Evolutionary conservation across 2,113 vertebrate species (phyloP).

Genomic region (Uria lomvia): DNA sequence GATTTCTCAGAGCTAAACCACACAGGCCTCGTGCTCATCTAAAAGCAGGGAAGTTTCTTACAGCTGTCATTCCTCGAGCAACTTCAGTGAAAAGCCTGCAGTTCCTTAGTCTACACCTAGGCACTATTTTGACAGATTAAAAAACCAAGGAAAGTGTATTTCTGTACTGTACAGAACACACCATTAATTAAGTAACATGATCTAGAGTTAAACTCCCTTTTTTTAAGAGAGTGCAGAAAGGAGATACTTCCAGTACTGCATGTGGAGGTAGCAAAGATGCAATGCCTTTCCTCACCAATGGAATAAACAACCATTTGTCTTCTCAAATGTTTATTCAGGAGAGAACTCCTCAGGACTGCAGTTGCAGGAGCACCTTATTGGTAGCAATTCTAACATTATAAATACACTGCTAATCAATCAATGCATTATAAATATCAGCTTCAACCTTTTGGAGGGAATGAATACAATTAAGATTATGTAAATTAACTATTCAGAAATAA

Average conservation of each 20-base stretch:
- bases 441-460: conserved; percentile 49
- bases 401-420: conserved; percentile 50
- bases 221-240: background rate
- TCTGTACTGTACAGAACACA: background rate
- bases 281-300: background rate
- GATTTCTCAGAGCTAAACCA: background rate
- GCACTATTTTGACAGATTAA: background rate
- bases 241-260: background rate
- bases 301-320: conserved; percentile 26
- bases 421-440: conserved; percentile 51
- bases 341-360: background rate
- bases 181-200: background rate
- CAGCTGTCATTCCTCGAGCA: background rate
- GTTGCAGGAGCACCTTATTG: background rate
- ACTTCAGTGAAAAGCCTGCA: background rate
- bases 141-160: background rate
- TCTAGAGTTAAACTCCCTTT: background rate
- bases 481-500: conserved; percentile 69
- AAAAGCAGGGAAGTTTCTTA: background rate
- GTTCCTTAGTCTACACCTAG: background rate
- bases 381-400: conserved; percentile 24
- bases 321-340: background rate
- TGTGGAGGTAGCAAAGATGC: background rate
- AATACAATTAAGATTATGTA: conserved; percentile 62
- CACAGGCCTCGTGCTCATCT: accelerated